phyloP scores from a whole-genome alignment of 2,113 vertebrate genomes.

The Climacteris rufus region DNA sequence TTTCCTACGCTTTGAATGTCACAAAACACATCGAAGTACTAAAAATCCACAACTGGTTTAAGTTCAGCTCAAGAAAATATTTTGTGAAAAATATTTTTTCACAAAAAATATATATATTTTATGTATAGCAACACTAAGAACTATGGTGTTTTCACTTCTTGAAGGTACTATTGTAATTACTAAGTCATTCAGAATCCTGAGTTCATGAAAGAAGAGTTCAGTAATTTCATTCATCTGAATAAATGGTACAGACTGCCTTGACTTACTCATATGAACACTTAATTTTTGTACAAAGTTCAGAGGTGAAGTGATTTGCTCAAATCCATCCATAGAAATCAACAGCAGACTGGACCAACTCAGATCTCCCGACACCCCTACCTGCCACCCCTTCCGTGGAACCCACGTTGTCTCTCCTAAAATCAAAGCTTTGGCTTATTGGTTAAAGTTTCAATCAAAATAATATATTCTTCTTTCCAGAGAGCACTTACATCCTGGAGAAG shows the following conservation, averaged over 20 bases:
- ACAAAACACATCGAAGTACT: background rate
- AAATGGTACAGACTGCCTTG: background rate
- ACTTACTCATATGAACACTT: background rate
- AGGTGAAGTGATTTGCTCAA: background rate
- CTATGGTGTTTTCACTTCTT: background rate
- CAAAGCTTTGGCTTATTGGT: background rate
- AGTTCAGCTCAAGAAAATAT: background rate
- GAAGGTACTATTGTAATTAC: conserved; percentile 14
- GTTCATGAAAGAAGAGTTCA: conserved; percentile 15
- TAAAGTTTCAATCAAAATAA: background rate
- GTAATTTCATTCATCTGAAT: background rate
- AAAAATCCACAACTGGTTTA: background rate
- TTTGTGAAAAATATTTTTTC: conserved; percentile 43
- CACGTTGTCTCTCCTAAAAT: background rate
- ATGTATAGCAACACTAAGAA: background rate
- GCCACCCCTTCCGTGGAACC: background rate
- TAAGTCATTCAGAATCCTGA: background rate
- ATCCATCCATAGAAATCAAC: rapidly evolving
- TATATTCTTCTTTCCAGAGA: background rate
- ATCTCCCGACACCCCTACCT: background rate
- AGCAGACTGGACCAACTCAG: background rate
- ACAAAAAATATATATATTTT: too few relatives aligned
- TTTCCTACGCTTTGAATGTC: conserved; percentile 10
- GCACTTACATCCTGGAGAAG: conserved; percentile 94
- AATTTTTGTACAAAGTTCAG: background rate